These are phyloP conservation scores for Campylorhamphus procurvoides DNA, from an alignment of 2,113 vertebrate genomes.

Conservation along the genomic window DNA sequence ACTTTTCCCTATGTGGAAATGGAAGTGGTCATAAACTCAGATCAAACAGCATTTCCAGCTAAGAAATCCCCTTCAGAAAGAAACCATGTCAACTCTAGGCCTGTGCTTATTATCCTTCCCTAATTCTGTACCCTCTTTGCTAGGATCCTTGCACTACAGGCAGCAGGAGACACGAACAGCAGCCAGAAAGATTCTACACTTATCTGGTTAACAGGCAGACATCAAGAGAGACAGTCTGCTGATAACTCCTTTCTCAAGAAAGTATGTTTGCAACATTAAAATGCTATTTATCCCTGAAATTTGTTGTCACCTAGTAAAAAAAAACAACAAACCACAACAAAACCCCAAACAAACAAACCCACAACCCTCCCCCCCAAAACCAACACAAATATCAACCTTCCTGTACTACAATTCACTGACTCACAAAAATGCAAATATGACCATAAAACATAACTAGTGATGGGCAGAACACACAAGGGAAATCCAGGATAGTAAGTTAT, in stretches of 20 bases:
- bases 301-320: neutral
- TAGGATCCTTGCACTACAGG: neutral
- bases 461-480: neutral
- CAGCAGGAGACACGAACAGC: neutral
- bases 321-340: no score
- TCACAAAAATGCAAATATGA: neutral
- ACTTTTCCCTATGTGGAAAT: neutral
- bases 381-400: neutral
- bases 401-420: neutral
- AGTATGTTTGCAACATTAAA: neutral
- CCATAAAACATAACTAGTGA: neutral
- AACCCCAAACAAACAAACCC: no score
- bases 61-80: neutral
- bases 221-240: neutral
- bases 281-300: neutral
- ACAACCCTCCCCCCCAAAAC: neutral
- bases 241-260: neutral
- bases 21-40: neutral
- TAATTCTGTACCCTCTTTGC: neutral
- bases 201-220: neutral
- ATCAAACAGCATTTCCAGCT: accelerated
- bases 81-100: neutral
- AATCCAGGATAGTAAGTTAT: neutral
- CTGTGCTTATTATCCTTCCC: neutral
- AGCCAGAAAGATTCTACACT: neutral